Percentiles rank a stretch among this genome's conserved stretches.
These are phyloP conservation scores for Ahaetulla prasina DNA, from an alignment of 2,113 vertebrate genomes.

Conservation along the genomic window DNA sequence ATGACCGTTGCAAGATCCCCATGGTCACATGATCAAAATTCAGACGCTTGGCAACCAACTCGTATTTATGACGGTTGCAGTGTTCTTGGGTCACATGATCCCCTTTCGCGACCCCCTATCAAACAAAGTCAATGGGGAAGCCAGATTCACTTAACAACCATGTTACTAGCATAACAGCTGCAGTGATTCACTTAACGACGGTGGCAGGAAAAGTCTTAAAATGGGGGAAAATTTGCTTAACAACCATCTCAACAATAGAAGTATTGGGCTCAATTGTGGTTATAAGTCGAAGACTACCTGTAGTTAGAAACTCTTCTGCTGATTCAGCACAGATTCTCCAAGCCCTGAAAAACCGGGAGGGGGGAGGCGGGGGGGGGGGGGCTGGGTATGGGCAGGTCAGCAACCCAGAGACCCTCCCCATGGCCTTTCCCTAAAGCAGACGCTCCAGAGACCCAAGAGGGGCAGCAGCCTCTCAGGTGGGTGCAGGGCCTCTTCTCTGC, in stretches of 20 bases:
- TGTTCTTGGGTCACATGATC: not conserved
- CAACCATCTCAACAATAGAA: not conserved
- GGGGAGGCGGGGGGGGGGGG: rapidly evolving
- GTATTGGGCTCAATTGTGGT: not conserved
- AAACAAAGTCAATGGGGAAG: not conserved
- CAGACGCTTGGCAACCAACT: not conserved
- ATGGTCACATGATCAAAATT: not conserved
- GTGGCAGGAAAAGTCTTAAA: not conserved
- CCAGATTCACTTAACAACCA: not conserved
- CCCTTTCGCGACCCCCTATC: not conserved
- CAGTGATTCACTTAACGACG: not conserved
- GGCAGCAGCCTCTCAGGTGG: not conserved
- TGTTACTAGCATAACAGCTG: not conserved
- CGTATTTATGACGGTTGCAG: not conserved
- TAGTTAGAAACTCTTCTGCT: not conserved
- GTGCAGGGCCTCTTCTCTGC: not conserved
- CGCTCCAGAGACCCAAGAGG: not conserved
- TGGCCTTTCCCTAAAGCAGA: not conserved
- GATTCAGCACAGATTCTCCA: not conserved
- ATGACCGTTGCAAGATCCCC: not conserved
- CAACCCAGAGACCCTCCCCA: not conserved
- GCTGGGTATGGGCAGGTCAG: not conserved
- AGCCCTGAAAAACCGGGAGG: not conserved
- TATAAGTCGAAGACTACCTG: not conserved
- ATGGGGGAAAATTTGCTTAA: not conserved